Percentiles rank a stretch among this genome's conserved stretches.
phyloP scores from a whole-genome alignment of 1,140 invertebrate genomes.

The Hycleus cichorii region DNA sequence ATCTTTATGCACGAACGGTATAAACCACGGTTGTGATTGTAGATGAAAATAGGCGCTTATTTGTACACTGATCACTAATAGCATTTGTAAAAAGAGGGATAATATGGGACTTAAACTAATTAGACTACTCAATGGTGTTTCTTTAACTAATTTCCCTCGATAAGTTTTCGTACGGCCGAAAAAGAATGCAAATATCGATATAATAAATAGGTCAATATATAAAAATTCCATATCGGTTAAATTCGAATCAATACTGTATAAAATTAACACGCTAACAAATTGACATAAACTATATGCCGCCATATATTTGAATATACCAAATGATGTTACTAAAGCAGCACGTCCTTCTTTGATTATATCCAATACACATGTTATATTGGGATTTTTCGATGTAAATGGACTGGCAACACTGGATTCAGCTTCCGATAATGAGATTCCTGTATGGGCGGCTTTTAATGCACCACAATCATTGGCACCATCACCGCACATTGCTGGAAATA shows the following conservation, averaged over 20 bases:
- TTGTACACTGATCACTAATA: constrained; percentile 62
- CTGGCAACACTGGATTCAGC: constrained; percentile 93
- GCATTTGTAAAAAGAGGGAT: constrained; percentile 66
- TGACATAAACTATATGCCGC: constrained; percentile 70
- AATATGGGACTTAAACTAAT: constrained; percentile 58
- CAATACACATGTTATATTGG: constrained; percentile 87
- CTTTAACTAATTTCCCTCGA: constrained; percentile 55
- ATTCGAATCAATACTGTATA: constrained; percentile 79
- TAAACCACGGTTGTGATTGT: constrained; percentile 65
- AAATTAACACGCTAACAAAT: constrained; percentile 83
- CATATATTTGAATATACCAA: constrained; percentile 95
- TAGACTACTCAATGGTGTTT: constrained; percentile 62
- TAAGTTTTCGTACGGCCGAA: constrained; percentile 76
- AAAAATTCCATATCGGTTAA: constrained; percentile 78
- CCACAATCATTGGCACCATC: constrained; percentile 98
- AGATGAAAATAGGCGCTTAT: constrained; percentile 56
- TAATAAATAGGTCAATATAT: constrained; percentile 74
- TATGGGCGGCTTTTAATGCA: constrained; percentile 89
- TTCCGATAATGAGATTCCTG: constrained; percentile 93
- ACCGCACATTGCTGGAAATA: constrained; percentile 78
- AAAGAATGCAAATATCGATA: constrained; percentile 75
- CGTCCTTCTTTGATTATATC: constrained; percentile 88
- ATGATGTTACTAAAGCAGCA: constrained; percentile 90
- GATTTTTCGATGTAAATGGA: constrained; percentile 87
- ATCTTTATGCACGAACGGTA: constrained; percentile 44